Conservation (phyloP, 2,888 invertebrate genomes). For the Endotricha flammealis region DNA sequence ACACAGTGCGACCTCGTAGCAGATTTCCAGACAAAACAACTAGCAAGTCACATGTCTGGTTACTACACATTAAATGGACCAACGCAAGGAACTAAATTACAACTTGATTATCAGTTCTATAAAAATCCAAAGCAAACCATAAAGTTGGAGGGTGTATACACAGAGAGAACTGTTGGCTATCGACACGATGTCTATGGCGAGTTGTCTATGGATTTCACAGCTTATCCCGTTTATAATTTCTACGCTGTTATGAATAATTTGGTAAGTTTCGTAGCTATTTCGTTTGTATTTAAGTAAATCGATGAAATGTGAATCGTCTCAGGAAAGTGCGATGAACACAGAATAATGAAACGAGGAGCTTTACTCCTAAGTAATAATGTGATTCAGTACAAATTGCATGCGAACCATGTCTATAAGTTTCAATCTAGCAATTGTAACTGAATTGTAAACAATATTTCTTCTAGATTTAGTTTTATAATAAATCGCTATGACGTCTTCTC, state of each 20-base stretch:
- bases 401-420: too few species aligned
- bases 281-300: too few species aligned
- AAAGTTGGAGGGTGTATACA: conserved; percentile 63
- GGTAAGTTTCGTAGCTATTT: conserved; percentile 66
- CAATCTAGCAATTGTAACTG: too few species aligned
- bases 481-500: too few species aligned
- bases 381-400: too few species aligned
- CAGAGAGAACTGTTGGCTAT: conserved; percentile 77
- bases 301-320: too few species aligned
- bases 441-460: too few species aligned
- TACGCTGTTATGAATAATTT: conserved; percentile 80
- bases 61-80: conserved; percentile 80
- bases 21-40: conserved; percentile 87
- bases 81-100: conserved; percentile 78
- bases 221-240: conserved; percentile 86
- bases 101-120: conserved; percentile 82
- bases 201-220: conserved; percentile 83
- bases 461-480: too few species aligned
- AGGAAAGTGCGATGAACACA: too few species aligned
- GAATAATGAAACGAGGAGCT: too few species aligned
- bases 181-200: conserved; percentile 81
- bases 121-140: conserved; percentile 76
- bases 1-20: conserved; percentile 87
- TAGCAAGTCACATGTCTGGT: conserved; percentile 85
- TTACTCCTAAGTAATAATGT: too few species aligned